phyloP scores from a whole-genome alignment of 1,140 invertebrate genomes.

The Halyomorpha halys region DNA sequence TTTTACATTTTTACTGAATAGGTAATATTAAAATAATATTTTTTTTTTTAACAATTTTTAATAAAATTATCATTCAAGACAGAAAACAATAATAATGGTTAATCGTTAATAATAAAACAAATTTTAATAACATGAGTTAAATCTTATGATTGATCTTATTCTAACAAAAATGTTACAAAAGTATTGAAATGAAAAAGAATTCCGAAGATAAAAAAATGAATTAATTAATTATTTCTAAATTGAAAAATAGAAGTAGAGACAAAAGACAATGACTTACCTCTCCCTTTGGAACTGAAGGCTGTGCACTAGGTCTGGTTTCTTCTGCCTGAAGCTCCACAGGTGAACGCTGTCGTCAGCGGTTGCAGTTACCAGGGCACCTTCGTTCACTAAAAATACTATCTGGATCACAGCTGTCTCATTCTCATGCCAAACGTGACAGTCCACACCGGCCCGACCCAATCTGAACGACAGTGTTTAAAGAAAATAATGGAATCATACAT shows the following conservation, averaged over 20 bases:
- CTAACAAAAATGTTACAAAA: too few species aligned
- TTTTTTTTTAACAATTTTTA: too few species aligned
- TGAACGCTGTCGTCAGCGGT: constrained; percentile 91
- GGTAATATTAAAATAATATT: too few species aligned
- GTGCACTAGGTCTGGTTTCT: constrained; percentile 87
- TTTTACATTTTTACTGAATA: too few species aligned
- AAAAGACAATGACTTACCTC: constrained; percentile 51
- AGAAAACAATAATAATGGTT: too few species aligned
- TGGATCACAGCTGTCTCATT: constrained; percentile 70
- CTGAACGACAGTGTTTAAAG: constrained; percentile 44
- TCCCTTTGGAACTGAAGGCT: constrained; percentile 94
- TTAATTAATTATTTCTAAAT: neutral
- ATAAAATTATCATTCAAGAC: too few species aligned
- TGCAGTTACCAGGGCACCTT: constrained; percentile 87
- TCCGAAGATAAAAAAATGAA: too few species aligned
- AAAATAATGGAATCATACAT: constrained; percentile 27
- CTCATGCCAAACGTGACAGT: constrained; percentile 84
- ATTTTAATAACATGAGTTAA: too few species aligned
- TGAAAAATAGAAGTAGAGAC: neutral
- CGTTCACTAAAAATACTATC: constrained; percentile 89
- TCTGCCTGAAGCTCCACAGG: constrained; percentile 95
- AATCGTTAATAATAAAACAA: too few species aligned
- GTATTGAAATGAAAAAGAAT: too few species aligned
- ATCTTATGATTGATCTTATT: too few species aligned
- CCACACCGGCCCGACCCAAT: constrained; percentile 88